Evolutionary conservation across 2,113 vertebrate species (phyloP).

Genomic region (Xyrauchen texanus): DNA sequence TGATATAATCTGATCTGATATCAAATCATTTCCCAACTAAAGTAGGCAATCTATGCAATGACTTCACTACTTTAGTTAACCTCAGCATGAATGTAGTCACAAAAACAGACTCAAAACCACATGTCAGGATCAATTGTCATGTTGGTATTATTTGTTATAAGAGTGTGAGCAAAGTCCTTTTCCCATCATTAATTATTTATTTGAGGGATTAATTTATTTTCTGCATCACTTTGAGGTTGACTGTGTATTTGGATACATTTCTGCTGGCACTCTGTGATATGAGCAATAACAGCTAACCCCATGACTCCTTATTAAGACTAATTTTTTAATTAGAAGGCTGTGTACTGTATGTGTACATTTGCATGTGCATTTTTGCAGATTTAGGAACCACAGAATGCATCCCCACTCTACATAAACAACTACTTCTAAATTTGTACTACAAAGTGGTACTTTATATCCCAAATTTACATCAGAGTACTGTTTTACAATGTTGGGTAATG

Average conservation of each 20-base stretch:
- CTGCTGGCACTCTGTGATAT: slow-evolving; percentile 44
- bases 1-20: background rate
- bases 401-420: no score
- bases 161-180: background rate
- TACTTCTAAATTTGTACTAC: no score
- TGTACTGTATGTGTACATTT: no score
- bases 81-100: background rate
- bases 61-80: background rate
- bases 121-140: slow-evolving; percentile 42
- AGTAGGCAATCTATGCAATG: background rate
- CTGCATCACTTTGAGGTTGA: slow-evolving; percentile 58
- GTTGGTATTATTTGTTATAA: slow-evolving; percentile 42
- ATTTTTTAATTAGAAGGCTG: no score
- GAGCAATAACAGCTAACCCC: slow-evolving; percentile 59
- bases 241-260: slow-evolving; percentile 57
- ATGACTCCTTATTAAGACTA: slow-evolving; percentile 53
- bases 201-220: slow-evolving; percentile 63
- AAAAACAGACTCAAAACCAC: slow-evolving; percentile 5
- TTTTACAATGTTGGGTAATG: slow-evolving; percentile 7
- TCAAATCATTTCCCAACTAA: background rate
- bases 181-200: slow-evolving; percentile 63
- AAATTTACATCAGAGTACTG: no score
- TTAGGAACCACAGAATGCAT: no score
- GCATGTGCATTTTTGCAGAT: no score
- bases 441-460: no score